These are phyloP conservation scores for Cephus sareptanus DNA, from an alignment of 2,888 invertebrate species.

Conservation along the genomic window DNA sequence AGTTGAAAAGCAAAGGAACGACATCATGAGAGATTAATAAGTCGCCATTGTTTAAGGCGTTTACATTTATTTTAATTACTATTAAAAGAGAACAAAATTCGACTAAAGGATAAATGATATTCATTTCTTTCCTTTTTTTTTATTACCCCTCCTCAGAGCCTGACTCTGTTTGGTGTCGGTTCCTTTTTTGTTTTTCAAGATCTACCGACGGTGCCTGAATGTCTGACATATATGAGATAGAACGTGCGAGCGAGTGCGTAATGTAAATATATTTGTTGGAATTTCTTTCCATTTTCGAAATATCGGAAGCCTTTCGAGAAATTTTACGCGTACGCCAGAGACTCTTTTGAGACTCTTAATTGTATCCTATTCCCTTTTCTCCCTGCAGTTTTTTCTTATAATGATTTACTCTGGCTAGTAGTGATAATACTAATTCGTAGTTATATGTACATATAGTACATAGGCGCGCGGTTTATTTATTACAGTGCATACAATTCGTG, in stretches of 20 bases:
- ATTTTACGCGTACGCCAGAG: background rate
- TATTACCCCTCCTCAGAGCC: background rate
- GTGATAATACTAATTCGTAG: background rate
- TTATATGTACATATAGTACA: background rate
- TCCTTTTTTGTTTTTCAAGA: slow-evolving; percentile 1
- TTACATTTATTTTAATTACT: background rate
- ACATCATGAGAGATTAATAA: background rate
- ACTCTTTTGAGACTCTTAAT: background rate
- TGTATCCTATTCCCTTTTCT: background rate
- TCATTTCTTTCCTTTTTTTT: background rate
- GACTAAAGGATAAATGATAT: background rate
- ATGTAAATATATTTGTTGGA: background rate
- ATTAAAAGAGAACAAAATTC: background rate
- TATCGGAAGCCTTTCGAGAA: background rate
- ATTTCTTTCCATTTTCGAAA: background rate
- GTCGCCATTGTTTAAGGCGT: background rate
- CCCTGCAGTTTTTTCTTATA: background rate
- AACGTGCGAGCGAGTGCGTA: background rate
- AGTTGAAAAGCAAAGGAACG: background rate
- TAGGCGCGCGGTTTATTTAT: background rate
- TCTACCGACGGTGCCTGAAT: slow-evolving; percentile 22
- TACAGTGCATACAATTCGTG: background rate
- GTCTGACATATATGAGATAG: background rate
- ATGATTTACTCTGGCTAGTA: background rate
- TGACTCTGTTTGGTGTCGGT: background rate